Percentiles rank a stretch among this genome's conserved stretches.
Evolutionary conservation across 2,888 invertebrate genomes (phyloP).

Genomic region (Tenthredo livida): DNA sequence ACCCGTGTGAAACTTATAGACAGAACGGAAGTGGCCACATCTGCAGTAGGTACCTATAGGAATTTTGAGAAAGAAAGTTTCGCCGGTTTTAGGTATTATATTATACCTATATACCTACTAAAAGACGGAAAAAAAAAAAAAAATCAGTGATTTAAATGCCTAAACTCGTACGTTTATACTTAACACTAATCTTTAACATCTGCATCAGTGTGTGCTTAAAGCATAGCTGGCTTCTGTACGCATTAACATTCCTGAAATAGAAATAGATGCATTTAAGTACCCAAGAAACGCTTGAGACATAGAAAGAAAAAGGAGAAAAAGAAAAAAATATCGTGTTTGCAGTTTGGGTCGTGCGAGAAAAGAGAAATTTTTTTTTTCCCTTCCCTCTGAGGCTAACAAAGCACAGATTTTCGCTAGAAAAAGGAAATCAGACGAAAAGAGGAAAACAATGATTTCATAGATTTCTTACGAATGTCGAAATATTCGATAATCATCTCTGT

Average conservation of each 20-base stretch:
- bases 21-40: background rate
- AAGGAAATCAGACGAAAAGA: background rate
- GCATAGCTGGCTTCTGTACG: background rate
- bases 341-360: background rate
- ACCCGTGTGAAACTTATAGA: background rate
- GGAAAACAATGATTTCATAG: background rate
- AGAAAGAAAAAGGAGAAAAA: too few species aligned
- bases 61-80: background rate
- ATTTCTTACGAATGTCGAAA: background rate
- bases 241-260: background rate
- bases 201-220: slow-evolving; percentile 8
- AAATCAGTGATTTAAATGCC: slow-evolving; percentile 41
- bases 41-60: background rate
- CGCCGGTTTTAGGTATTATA: background rate
- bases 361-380: background rate
- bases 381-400: background rate
- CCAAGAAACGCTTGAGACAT: background rate
- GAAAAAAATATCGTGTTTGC: background rate
- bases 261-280: background rate
- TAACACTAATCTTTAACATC: slow-evolving; percentile 28
- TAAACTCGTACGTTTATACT: slow-evolving; percentile 23
- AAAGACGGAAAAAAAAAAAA: background rate
- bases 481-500: background rate
- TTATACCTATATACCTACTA: background rate
- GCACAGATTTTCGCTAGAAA: background rate